These are phyloP conservation scores for Nasua narica DNA, from an alignment of 2,797 vertebrate genomes.

Conservation along the genomic window DNA sequence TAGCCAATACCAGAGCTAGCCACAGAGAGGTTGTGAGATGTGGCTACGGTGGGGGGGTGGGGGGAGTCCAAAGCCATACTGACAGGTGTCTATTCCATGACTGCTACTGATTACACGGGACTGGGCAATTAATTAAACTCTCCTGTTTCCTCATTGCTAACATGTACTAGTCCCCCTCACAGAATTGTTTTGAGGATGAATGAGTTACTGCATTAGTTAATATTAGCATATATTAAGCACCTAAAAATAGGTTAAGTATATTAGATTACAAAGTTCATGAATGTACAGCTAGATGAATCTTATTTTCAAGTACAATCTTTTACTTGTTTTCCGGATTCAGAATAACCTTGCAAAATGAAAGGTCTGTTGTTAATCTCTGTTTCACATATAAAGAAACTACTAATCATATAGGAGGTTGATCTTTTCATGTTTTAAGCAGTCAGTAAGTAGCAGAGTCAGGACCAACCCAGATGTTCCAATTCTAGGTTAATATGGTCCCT, in stretches of 20 bases:
- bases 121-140: neutral
- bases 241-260: neutral
- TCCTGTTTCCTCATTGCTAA: neutral
- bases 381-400: neutral
- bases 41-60: rapidly evolving
- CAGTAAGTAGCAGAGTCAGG: neutral
- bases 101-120: neutral
- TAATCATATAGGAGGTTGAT: neutral
- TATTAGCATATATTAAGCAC: neutral
- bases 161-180: rapidly evolving
- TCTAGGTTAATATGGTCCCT: neutral
- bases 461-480: neutral
- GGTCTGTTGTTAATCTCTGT: neutral
- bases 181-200: neutral
- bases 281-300: neutral
- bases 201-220: neutral
- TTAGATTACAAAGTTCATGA: neutral
- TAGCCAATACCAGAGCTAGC: too few species aligned
- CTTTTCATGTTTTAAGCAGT: neutral
- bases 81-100: neutral
- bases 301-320: neutral
- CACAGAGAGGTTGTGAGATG: neutral
- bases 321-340: neutral
- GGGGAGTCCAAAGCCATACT: neutral
- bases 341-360: neutral